phyloP scores from a whole-genome alignment of 2,113 vertebrate genomes.

The Cardinalis cardinalis region DNA sequence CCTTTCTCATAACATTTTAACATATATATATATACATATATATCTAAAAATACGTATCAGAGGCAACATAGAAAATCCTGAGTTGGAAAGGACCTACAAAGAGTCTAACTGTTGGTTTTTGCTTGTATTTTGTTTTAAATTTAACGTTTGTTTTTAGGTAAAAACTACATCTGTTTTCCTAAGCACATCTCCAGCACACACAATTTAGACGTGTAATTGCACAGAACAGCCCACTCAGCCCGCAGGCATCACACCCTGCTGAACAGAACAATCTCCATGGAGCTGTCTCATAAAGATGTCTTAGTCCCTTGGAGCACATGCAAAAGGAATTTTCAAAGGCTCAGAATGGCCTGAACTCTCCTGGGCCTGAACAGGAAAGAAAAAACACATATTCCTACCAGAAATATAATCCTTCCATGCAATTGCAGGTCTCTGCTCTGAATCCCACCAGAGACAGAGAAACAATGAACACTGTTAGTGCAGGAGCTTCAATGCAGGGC shows the following conservation, averaged over 20 bases:
- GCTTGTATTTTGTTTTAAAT: background rate
- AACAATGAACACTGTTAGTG: background rate
- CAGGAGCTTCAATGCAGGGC: background rate
- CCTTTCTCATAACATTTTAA: background rate
- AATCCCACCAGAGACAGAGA: background rate
- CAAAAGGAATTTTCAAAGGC: background rate
- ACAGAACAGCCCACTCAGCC: background rate
- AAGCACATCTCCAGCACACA: background rate
- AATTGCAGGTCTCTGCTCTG: background rate
- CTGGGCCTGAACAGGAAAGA: background rate
- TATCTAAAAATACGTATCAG: background rate
- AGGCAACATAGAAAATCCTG: background rate
- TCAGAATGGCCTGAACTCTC: background rate
- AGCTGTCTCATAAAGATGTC: background rate
- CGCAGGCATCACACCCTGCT: background rate
- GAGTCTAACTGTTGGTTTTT: background rate
- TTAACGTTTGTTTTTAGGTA: background rate
- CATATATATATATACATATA: background rate
- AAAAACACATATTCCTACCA: background rate
- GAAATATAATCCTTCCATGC: background rate
- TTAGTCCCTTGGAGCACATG: background rate
- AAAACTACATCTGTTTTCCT: background rate
- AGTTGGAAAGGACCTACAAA: background rate
- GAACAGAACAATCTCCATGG: background rate
- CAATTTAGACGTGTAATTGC: background rate